Evolutionary conservation across 2,888 invertebrate species (phyloP), one percentile per base, ranked within the genome.

Genomic region (Phymatocera aterrima): DNA sequence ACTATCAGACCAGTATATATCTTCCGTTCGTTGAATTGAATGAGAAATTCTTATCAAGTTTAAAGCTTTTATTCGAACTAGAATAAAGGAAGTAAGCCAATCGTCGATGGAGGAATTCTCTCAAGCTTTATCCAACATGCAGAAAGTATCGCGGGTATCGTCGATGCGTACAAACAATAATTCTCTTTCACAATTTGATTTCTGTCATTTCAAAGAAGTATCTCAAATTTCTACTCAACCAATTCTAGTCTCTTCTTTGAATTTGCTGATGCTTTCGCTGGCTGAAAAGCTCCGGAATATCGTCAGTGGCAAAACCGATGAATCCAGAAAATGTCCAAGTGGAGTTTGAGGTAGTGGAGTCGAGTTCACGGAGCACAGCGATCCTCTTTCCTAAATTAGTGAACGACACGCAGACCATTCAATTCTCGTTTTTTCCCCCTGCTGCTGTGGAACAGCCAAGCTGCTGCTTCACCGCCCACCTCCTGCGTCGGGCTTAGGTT

Each of bases 321-420:
- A 4, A 12, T 4, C 28, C 4, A 28, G 28, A 28, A 15, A 21
- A 57, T 15, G 24, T 57, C 24, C 28, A 28, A 57, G 57, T 57
- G 57, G 28, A 21, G 28, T 57, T 57, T 28, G 57, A 57, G 21
- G 57, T 28, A 21, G 28, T 57, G 12, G 57, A 57, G 57, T 28
- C 24, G 28, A 57, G 57, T 57, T 15, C 21, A 18, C 28, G 57
- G 5, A n/a, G n/a, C n/a, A 28, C 57, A 10, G 31, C 34, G 61
- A 64, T 64, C 37, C 61, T 64, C 18, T 37, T 43, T 21, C 61
- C 61, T 21, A 64, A 64, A 37, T 64, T 64, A 28, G 57, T 28
- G 57, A 57, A 28, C 12, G 57, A 57, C 57, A 57, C 57, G 57
- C 57, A 28, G 24, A 57, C 57, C 57, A 15, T 57, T 28, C 24